Evolutionary conservation across 2,888 invertebrate species (phyloP), one percentile per base, ranked within the genome.

Genomic region (Oxyteleia sp.): DNA sequence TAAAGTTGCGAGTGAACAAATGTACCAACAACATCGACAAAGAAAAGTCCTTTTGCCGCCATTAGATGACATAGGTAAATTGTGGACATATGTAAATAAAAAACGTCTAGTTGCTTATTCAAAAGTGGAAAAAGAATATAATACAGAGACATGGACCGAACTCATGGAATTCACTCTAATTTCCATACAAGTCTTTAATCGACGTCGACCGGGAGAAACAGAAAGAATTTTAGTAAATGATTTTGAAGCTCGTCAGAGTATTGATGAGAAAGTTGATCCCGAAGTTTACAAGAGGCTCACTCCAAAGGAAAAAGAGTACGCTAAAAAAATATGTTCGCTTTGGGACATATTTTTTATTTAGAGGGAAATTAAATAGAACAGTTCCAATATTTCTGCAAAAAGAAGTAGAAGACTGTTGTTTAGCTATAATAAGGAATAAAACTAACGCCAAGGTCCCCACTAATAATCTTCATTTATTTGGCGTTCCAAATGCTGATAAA

Each of bases 151-250:
- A 0, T 88, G 87, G 87, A 32, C 16, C n/a, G 23, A 64, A 11
- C 59, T 88, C 2, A 82, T 84, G 45, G 76, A 88, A 55, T 38
- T 15, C n/a, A 79, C 80, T 1, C 59, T 88, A 0, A 43, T 85
- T 2, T 72, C 81, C 0, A 47, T 87, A 2, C 86, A 86, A 53
- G n/a, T 87, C 4, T 88, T 88, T 41, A 88, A 88, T 74, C 86
- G 86, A 18, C 84, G 88, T 4, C 53, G 87, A 8, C 59, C 88
- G 0, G 88, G 88, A 0, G 88, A 88, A 63, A 81, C 86, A 0
- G 86, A 88, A 68, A 35, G 87, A 4, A 13, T 86, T 1, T 57
- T 74, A 0, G 47, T 88, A 0, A 74, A 87, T 10, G 84, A 88
- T 82, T 89, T 85, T n/a, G 38, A 76, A 1, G 80, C 61, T 10